Evolutionary conservation across 2,888 invertebrate genomes (phyloP).

Genomic region (Nephrotoma flavescens): DNA sequence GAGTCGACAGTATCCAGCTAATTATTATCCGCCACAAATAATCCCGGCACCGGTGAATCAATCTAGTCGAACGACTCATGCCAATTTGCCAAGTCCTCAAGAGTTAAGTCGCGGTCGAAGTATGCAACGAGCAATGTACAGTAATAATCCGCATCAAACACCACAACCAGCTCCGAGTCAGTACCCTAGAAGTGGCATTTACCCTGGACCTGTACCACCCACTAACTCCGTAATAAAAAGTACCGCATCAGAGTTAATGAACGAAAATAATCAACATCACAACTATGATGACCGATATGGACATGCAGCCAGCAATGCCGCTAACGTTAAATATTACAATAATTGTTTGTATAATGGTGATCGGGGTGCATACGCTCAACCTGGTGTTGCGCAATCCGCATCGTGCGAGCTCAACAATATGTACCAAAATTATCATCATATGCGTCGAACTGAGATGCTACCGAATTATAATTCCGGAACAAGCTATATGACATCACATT

Average conservation of each 20-base stretch:
- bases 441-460: not conserved
- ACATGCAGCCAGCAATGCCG: not conserved
- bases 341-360: not conserved
- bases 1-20: not conserved
- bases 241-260: not conserved
- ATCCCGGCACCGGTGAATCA: not conserved
- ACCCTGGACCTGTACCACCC: not conserved
- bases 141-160: not conserved
- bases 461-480: not conserved
- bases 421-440: not conserved
- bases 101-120: not conserved
- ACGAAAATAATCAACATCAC: slow-evolving; percentile 1
- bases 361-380: not conserved
- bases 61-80: not conserved
- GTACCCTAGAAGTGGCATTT: not conserved
- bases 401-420: not conserved
- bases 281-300: slow-evolving; percentile 3
- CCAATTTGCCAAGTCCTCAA: not conserved
- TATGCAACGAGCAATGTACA: not conserved
- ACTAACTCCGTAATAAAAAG: not conserved
- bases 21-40: not conserved
- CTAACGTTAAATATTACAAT: slow-evolving; percentile 1
- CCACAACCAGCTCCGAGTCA: not conserved
- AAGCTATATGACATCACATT: not conserved
- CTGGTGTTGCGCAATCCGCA: not conserved